phyloP scores from a whole-genome alignment of 35 echinoderm and acorn worm species.

The Ptychodera flava region DNA sequence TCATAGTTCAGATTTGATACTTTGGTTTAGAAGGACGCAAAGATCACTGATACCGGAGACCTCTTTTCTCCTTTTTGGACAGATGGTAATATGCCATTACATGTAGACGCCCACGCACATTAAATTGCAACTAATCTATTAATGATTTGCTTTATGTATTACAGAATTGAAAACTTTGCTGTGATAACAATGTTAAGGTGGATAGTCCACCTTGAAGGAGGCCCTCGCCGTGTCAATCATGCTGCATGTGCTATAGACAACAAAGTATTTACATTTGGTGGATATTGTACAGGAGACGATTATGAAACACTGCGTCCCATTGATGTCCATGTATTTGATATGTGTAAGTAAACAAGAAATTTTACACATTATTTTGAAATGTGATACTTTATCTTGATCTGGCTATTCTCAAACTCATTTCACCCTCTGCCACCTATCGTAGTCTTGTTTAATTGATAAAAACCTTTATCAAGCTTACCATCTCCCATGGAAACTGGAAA shows the following conservation, averaged over 20 bases:
- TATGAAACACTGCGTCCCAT: conserved; percentile 54
- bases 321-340: conserved; percentile 84
- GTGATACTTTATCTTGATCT: not conserved
- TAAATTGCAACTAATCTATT: too few relatives aligned
- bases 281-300: conserved; percentile 90
- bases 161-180: too few relatives aligned
- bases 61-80: too few relatives aligned
- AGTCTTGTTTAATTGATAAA: not conserved
- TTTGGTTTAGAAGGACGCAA: too few relatives aligned
- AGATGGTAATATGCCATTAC: too few relatives aligned
- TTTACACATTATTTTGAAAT: too few relatives aligned
- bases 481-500: too few relatives aligned
- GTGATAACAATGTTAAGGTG: conserved; percentile 74
- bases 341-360: conserved; percentile 47
- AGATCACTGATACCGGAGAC: too few relatives aligned
- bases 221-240: conserved; percentile 95
- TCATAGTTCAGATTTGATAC: too few relatives aligned
- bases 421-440: not conserved
- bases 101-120: too few relatives aligned
- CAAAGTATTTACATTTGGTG: conserved; percentile 80
- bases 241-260: conserved; percentile 68
- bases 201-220: conserved; percentile 76
- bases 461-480: too few relatives aligned
- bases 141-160: too few relatives aligned
- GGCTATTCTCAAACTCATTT: not conserved